phyloP scores from a whole-genome alignment of 2,888 invertebrate species.

The Cephus rjabovi region DNA sequence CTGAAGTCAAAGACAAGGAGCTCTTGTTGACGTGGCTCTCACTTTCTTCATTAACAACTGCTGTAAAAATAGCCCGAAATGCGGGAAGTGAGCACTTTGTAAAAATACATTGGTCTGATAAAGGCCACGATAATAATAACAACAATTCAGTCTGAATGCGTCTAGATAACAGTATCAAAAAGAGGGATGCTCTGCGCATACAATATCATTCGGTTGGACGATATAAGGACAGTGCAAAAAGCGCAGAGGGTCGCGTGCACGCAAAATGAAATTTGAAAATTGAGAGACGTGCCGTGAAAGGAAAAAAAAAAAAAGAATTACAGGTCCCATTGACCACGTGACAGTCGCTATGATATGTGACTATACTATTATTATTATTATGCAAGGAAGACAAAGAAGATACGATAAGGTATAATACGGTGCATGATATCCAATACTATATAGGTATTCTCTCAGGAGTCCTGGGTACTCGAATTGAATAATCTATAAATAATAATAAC shows the following conservation, averaged over 20 bases:
- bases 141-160: neutral
- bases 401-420: conserved; percentile 10
- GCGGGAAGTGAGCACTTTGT: neutral
- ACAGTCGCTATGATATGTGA: conserved; percentile 1
- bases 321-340: conserved; percentile 13
- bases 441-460: neutral
- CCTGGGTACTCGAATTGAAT: neutral
- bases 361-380: neutral
- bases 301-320: conserved; percentile 8
- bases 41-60: no score
- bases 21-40: no score
- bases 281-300: neutral
- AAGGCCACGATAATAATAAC: neutral
- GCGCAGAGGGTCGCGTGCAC: conserved; percentile 15
- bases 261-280: conserved; percentile 10
- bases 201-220: neutral
- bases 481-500: neutral
- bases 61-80: neutral
- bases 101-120: neutral
- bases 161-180: neutral
- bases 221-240: neutral
- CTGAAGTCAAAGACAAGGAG: no score
- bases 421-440: neutral
- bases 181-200: neutral
- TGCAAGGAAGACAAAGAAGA: conserved; percentile 18